These are phyloP conservation scores for Drosophila paranaensis DNA, from an alignment of 2,888 invertebrate genomes.

Conservation along the genomic window DNA sequence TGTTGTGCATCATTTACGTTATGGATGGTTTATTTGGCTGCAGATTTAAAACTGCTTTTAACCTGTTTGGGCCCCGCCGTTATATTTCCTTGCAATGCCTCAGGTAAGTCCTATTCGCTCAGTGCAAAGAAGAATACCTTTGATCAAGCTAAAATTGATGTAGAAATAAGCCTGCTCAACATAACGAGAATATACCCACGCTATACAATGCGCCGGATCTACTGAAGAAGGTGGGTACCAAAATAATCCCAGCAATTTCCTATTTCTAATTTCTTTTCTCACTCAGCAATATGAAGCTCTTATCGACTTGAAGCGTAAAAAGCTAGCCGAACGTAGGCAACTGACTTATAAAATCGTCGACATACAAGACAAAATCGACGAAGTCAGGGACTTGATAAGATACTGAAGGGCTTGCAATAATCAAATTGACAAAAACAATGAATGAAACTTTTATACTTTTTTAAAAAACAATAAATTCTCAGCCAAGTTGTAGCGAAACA, in stretches of 20 bases:
- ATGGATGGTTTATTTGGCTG: slow-evolving; percentile 1
- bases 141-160: neutral
- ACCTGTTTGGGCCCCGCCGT: neutral
- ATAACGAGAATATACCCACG: neutral
- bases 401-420: neutral
- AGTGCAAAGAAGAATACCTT: too few species aligned
- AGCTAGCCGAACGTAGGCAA: neutral
- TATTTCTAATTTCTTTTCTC: neutral
- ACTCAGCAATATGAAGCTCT: neutral
- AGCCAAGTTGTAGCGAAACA: neutral
- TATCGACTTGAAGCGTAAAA: neutral
- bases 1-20: neutral
- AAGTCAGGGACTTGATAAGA: neutral
- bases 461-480: neutral
- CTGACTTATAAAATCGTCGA: neutral
- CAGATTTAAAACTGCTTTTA: neutral
- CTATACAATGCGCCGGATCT: neutral
- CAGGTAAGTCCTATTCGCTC: slow-evolving; percentile 4
- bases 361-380: neutral
- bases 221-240: neutral
- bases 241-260: too few species aligned
- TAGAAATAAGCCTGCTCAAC: neutral
- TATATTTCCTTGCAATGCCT: neutral
- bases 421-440: neutral
- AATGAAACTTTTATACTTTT: neutral